Percentiles rank a stretch among this genome's conserved stretches.
These are phyloP conservation scores for Lepidurus arcticus DNA, from an alignment of 1,140 invertebrate genomes.

Conservation along the genomic window DNA sequence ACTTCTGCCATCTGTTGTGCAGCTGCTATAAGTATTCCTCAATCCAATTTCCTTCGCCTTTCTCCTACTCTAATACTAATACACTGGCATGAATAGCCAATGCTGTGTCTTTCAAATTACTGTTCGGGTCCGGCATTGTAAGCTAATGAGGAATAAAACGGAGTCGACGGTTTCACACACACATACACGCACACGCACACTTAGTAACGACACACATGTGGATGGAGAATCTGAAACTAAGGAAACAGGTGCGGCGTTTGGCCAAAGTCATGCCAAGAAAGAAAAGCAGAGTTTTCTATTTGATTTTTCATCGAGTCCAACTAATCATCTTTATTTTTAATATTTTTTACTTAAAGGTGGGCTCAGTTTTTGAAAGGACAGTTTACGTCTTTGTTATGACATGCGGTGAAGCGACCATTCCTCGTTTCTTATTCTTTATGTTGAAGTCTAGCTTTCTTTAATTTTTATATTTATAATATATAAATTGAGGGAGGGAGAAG, in stretches of 20 bases:
- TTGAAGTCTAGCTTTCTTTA: too few relatives aligned
- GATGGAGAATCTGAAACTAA: conserved; percentile 18
- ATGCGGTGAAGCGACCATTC: too few relatives aligned
- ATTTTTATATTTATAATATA: too few relatives aligned
- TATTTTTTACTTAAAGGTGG: too few relatives aligned
- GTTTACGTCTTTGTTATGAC: too few relatives aligned
- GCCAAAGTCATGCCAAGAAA: background rate
- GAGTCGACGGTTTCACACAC: conserved; percentile 24
- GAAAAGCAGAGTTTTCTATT: background rate
- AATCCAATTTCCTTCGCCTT: too few relatives aligned
- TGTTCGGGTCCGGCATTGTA: background rate
- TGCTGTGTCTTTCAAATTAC: background rate
- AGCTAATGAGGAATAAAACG: conserved; percentile 32
- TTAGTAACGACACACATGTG: background rate
- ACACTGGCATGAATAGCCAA: background rate
- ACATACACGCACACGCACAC: conserved; percentile 9
- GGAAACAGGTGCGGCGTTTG: conserved; percentile 20
- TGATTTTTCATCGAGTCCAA: background rate
- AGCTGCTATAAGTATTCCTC: too few relatives aligned
- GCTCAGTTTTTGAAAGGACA: too few relatives aligned
- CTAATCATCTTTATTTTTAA: background rate
- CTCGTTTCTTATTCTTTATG: too few relatives aligned
- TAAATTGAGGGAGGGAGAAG: background rate
- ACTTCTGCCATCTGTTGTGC: too few relatives aligned
- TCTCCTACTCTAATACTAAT: background rate